phyloP scores from a whole-genome alignment of 2,888 invertebrate genomes.

The Theretra japonica region DNA sequence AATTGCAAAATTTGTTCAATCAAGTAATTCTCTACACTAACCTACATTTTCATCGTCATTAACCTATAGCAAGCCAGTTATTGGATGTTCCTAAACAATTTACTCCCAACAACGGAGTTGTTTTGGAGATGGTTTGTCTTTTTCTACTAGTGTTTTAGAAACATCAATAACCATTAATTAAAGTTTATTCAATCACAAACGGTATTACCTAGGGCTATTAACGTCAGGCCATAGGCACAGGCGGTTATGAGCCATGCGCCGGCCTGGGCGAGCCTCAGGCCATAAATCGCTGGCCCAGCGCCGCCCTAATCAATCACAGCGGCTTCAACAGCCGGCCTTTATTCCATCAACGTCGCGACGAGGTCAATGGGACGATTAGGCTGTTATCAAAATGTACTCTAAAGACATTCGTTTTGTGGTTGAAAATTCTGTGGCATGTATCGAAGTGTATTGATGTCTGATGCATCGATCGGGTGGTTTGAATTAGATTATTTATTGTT shows the following conservation, averaged over 20 bases:
- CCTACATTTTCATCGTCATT: too few relatives aligned
- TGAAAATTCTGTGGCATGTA: not conserved
- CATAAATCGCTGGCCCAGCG: not conserved
- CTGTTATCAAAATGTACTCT: constrained; percentile 29
- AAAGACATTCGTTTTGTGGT: not conserved
- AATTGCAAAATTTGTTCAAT: too few relatives aligned
- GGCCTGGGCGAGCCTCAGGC: not conserved
- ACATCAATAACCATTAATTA: too few relatives aligned
- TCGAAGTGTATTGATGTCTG: not conserved
- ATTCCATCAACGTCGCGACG: constrained; percentile 43
- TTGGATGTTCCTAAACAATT: too few relatives aligned
- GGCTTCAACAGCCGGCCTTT: constrained; percentile 37
- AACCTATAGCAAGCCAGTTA: too few relatives aligned
- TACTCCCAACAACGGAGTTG: too few relatives aligned
- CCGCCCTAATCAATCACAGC: constrained; percentile 25
- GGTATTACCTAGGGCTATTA: not conserved
- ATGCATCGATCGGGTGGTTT: not conserved
- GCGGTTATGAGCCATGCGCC: constrained; percentile 14
- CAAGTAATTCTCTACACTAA: too few relatives aligned
- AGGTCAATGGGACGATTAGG: not conserved
- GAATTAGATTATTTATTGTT: not conserved
- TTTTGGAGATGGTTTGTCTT: too few relatives aligned
- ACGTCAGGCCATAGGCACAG: not conserved
- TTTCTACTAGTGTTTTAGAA: too few relatives aligned
- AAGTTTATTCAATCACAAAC: too few relatives aligned